Base-by-base conservation (phyloP, 2,888 invertebrate species). In the Diarsia dahlii region DNA sequence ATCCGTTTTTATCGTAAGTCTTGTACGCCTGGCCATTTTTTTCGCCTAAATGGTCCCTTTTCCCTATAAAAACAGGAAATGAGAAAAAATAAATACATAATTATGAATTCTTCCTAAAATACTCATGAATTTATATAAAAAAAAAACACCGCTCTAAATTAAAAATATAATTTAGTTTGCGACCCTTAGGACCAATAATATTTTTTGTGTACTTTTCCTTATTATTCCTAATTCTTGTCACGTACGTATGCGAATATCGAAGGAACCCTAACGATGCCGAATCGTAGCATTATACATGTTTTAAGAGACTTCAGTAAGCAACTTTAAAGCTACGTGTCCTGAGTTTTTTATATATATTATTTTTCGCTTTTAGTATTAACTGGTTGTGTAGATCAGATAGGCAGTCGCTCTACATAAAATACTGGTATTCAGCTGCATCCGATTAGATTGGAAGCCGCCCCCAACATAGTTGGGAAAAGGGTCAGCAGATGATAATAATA, bases 191-290 rank as follows among this genome's bases (percentile, higher is more conserved):
- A 46, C 15, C 12, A 52, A 60, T 34, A 39, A 4, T 8, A 23
- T 18, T 15, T n/a, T 34, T 28, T 62, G 18, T 4, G 45, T 10
- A 15, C 0, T 50, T 63, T 46, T 58, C n/a, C 20, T 64, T 48
- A 13, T 3, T 54, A 39, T 58, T 46, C 2, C 13, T 8, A 12
- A 79, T 65, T 48, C 52, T 18, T 18, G 46, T 60, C 78, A 78
- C 78, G 80, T 77, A 15, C 23, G 10, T 48, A n/a, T 79, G 13
- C 70, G 15, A 70, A 52, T 60, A 54, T 72, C 20, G 2, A 65
- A 52, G 8, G 34, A n/a, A 15, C 28, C 50, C 18, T 34, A 18
- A 4, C 45, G 46, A 62, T 62, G 18, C 15, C 5, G 5, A 46
- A 54, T 48, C 54, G 46, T 23, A 54, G 39, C 28, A 23, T 28